Base-by-base conservation (phyloP, 2,113 vertebrate species). In the Mola mola region DNA sequence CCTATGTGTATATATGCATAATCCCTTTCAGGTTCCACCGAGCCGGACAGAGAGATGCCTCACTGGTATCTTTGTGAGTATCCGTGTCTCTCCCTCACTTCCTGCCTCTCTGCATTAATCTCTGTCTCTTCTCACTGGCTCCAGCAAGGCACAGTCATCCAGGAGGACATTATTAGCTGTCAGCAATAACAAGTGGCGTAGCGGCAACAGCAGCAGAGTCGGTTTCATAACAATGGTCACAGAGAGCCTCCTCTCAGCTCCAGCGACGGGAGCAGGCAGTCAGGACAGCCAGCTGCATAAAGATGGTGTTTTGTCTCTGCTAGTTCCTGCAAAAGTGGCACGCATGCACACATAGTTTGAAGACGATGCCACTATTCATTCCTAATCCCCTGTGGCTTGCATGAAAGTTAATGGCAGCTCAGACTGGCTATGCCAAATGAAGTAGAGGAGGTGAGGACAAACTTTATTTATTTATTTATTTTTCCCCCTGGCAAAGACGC, bases 131-230 rank as follows among this genome's bases (percentile, higher is more conserved):
- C 75, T 66, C 74, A 50, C 58, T 72, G 75, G 72, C 62, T 85
- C 36, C 73, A 66, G 79, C 58, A 55, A 68, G 58, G 60, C 82
- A 81, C 72, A 78, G 75, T 75, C 70, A 80, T 76, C 72, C 79
- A 81, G 72, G 72, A 80, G 72, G 83, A 83, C 80, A 87, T 83
- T 86, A 90, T 87, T 86, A 87, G 77, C 82, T 81, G 84, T 83
- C 81, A 81, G 83, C 74, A 70, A 74, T 78, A 80, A 81, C 81
- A 65, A 71, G 65, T 71, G 46, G 59, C 19, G 57, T 55, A 60
- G 59, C 56, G 44, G 70, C 78, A 43, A 33, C 55, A 33, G 55
- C 65, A 40, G 78, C 38, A 44, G 78, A 67, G 37, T 46, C 8
- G 22, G 66, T 82, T 84, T 86, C 74, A 58, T 84, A 87, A 85